Percentiles rank a stretch among this genome's conserved stretches.
Evolutionary conservation across 2,113 vertebrate genomes (phyloP).

Genomic region (Varanus komodoensis): DNA sequence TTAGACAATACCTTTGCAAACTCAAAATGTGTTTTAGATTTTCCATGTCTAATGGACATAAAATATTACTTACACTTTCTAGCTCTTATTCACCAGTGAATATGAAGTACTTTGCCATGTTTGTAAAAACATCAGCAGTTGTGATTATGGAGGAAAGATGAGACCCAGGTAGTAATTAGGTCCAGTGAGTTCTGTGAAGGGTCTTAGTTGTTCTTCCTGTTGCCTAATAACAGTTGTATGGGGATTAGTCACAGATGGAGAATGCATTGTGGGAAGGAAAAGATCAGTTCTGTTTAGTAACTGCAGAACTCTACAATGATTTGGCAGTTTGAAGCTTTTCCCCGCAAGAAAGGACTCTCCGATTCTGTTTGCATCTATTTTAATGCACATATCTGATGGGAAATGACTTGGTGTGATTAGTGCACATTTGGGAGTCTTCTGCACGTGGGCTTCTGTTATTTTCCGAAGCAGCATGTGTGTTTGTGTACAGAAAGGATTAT

Average conservation of each 20-base stretch:
- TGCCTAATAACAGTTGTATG: not conserved
- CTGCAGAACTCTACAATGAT: not conserved
- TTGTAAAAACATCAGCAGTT: not conserved
- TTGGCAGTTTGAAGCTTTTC: not conserved
- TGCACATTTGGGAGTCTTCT: not conserved
- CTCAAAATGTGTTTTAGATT: not conserved
- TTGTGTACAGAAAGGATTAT: not conserved
- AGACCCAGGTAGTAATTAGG: not conserved
- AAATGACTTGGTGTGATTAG: not conserved
- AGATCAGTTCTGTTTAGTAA: not conserved
- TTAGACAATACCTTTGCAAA: not conserved
- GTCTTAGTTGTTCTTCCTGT: not conserved
- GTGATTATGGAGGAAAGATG: not conserved
- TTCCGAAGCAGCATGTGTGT: not conserved
- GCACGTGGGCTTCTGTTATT: not conserved
- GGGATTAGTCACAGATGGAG: not conserved
- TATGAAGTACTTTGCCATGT: not conserved
- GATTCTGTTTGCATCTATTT: not conserved
- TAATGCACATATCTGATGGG: not conserved
- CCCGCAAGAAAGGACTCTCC: not conserved
- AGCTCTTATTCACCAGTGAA: not conserved
- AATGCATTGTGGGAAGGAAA: not conserved
- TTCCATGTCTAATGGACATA: not conserved
- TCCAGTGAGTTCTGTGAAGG: too few relatives aligned
- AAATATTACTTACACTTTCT: not conserved